Conservation (phyloP, 2,113 vertebrate species). For the Podiceps cristatus region DNA sequence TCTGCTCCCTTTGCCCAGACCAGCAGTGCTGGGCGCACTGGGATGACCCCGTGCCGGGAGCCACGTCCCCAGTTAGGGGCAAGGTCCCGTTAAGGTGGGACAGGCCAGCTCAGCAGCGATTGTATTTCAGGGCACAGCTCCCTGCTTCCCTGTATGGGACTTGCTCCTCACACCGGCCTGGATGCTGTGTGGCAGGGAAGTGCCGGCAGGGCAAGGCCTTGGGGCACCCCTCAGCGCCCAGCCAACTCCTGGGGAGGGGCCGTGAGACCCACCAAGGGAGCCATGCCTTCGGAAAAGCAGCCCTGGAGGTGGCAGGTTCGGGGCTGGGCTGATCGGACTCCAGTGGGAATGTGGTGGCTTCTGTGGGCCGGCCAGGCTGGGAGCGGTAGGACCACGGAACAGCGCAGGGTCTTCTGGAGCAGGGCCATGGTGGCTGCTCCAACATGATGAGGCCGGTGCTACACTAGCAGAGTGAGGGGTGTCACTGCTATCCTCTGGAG, state of each 20-base stretch:
- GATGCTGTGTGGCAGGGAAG: not conserved
- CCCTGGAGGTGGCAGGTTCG: not conserved
- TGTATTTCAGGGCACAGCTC: not conserved
- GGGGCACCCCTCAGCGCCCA: not conserved
- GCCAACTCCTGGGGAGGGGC: not conserved
- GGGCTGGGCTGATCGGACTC: not conserved
- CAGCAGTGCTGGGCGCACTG: not conserved
- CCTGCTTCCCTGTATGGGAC: not conserved
- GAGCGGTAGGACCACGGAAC: rapidly evolving
- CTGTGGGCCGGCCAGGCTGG: rapidly evolving
- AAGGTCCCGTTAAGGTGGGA: not conserved
- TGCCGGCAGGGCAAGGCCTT: not conserved
- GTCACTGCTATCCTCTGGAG: not conserved
- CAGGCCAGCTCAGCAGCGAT: not conserved
- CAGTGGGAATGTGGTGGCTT: not conserved
- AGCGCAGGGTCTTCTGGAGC: not conserved
- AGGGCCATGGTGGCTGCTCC: not conserved
- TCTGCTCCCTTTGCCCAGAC: not conserved
- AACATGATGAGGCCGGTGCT: rapidly evolving
- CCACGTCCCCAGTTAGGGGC: not conserved
- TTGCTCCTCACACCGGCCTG: not conserved
- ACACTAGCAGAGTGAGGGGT: rapidly evolving
- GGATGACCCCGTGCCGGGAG: not conserved
- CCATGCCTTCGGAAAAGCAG: rapidly evolving
- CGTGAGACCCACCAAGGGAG: rapidly evolving